Evolutionary conservation across 1,140 invertebrate genomes (phyloP).

Genomic region (Leptinotarsa lineolata): DNA sequence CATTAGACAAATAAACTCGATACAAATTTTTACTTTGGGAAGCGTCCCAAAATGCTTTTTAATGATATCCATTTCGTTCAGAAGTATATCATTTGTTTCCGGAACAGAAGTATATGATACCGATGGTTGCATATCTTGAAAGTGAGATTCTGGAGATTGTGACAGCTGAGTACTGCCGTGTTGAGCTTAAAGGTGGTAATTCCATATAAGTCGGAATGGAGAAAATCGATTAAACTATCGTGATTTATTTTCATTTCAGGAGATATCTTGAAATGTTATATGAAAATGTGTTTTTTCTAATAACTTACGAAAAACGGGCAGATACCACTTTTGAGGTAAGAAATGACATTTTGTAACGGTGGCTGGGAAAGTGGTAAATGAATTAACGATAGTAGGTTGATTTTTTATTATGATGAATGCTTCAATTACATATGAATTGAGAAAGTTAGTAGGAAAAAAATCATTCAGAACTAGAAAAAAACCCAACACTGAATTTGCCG

Average conservation of each 20-base stretch:
- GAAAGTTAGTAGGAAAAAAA: not conserved
- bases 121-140: too few species aligned
- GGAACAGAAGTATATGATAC: too few species aligned
- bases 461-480: not conserved
- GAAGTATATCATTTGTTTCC: too few species aligned
- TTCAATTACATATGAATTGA: not conserved
- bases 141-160: too few species aligned
- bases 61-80: too few species aligned
- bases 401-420: not conserved
- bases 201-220: not conserved
- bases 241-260: too few species aligned
- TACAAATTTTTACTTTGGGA: too few species aligned
- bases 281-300: too few species aligned
- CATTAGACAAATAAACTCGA: too few species aligned
- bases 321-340: not conserved
- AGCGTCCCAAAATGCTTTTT: too few species aligned
- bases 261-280: too few species aligned
- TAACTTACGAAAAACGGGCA: not conserved
- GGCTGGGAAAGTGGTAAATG: not conserved
- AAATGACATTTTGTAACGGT: not conserved
- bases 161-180: not conserved
- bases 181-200: not conserved
- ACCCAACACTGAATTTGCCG: not conserved
- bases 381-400: not conserved
- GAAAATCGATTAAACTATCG: not conserved